These are phyloP conservation scores for Caracal caracal DNA, from an alignment of 2,113 vertebrate species.

Conservation along the genomic window DNA sequence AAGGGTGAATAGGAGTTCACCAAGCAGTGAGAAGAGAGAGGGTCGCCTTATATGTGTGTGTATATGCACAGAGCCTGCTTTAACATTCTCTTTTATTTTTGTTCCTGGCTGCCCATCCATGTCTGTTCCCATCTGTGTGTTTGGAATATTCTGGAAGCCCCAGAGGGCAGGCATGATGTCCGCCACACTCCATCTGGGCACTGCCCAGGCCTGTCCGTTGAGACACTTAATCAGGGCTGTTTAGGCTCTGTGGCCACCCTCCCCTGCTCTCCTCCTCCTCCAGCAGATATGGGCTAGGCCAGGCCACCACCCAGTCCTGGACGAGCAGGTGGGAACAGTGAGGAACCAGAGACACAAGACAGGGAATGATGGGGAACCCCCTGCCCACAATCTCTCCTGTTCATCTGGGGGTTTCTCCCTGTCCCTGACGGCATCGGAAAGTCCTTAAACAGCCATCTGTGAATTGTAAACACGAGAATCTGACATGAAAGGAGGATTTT, in stretches of 20 bases:
- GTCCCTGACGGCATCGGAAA: not conserved
- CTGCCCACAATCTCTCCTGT: not conserved
- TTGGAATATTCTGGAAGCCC: conserved; percentile 59
- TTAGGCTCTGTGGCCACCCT: not conserved
- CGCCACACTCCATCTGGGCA: conserved; percentile 58
- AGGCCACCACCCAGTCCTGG: not conserved
- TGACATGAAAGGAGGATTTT: not conserved
- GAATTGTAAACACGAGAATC: conserved; percentile 34
- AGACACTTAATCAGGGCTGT: conserved; percentile 50
- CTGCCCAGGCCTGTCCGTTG: conserved; percentile 59
- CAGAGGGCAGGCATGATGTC: conserved; percentile 59
- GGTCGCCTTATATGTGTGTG: not conserved
- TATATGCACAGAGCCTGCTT: not conserved
- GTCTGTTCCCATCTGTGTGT: conserved; percentile 40
- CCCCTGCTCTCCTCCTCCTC: not conserved
- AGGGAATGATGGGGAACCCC: not conserved
- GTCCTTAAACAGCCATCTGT: conserved; percentile 25
- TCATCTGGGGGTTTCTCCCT: not conserved
- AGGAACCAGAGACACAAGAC: not conserved
- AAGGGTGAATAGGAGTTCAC: conserved; percentile 59
- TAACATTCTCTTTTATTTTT: not conserved
- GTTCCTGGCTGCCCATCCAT: not conserved
- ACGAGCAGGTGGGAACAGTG: too few species aligned
- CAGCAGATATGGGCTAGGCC: not conserved
- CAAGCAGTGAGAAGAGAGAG: not conserved